Evolutionary conservation across 2,888 invertebrate species (phyloP), one percentile per base, ranked within the genome.

Genomic region (Encarsia formosa): DNA sequence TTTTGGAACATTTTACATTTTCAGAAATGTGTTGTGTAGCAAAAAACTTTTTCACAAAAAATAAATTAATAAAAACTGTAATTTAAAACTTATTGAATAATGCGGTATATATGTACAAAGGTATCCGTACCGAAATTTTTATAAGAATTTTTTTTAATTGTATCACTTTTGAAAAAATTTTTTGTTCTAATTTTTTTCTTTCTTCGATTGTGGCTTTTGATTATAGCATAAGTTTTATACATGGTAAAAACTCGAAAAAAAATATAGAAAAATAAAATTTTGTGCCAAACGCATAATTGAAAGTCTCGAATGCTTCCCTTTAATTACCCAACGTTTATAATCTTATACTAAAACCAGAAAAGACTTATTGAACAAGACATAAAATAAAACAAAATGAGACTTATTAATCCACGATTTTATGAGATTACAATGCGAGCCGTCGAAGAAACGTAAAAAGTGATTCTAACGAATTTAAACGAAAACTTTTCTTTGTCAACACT

Each of bases 71-170:
- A 32, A 32, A 32, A 32, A 5, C 15, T 32, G 15, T 4, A 32
- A 32, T n/a, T 32, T 26, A 26, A 26, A 26, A n/a, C n/a, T n/a
- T n/a, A n/a, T n/a, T n/a, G n/a, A n/a, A n/a, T 39, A 13, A 41
- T 18, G 31, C 49, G 47, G 43, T 56, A 48, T 52, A 53, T 47
- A 53, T 56, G 53, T 56, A 56, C 56, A 56, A 53, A 56, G 56
- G 45, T 56, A 53, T 56, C 23, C 41, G 45, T 50, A 53, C 34
- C 41, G 37, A 46, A 38, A 46, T 56, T 56, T 56, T 56, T 35
- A 56, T 53, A 56, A 48, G 47, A 49, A 46, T 52, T 56, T 54
- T 52, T 49, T 43, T 34, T 26, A 4, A 37, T 19, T 19, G 16
- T 22, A 15, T 19, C 15, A 37, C 19, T 47, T 6, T 47, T 29